A percentile compares a stretch with the other conserved stretches of the same genome.
phyloP scores from a whole-genome alignment of 2,797 vertebrate species.

The Dallia pectoralis region DNA sequence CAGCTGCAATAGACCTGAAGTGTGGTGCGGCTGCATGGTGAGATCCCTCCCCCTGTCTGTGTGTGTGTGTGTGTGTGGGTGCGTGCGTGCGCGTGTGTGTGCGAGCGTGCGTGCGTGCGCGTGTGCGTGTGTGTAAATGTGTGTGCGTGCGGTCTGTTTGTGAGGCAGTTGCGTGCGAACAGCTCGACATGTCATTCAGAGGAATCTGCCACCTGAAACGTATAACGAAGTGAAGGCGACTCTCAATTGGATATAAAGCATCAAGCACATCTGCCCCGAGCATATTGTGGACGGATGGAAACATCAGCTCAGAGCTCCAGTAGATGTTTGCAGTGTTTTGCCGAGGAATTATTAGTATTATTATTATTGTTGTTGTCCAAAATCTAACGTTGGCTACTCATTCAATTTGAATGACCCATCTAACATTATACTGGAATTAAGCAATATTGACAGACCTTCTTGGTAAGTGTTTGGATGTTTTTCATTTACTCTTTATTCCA shows the following conservation, averaged over 20 bases:
- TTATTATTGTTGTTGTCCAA: constrained; percentile 39
- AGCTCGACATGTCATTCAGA: constrained; percentile 82
- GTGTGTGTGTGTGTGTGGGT: constrained; percentile 27
- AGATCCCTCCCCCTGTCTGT: constrained; percentile 62
- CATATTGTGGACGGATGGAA: constrained; percentile 70
- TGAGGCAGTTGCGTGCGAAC: constrained; percentile 84
- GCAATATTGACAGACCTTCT: constrained; percentile 46
- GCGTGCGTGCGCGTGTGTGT: constrained; percentile 27
- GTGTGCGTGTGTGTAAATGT: constrained; percentile 8
- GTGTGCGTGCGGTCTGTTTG: constrained; percentile 57
- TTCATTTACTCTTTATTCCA: not conserved
- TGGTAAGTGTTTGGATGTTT: constrained; percentile 56
- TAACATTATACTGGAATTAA: constrained; percentile 69
- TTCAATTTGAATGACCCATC: constrained; percentile 58
- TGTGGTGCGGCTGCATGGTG: constrained; percentile 53
- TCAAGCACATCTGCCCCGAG: constrained; percentile 76
- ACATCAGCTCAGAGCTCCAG: constrained; percentile 65
- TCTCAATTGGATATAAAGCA: constrained; percentile 82
- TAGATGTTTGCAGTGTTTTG: constrained; percentile 51
- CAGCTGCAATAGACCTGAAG: constrained; percentile 23
- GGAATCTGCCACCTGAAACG: constrained; percentile 85
- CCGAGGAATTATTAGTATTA: constrained; percentile 65
- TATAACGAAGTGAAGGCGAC: constrained; percentile 80
- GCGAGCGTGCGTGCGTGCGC: not conserved
- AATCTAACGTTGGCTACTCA: constrained; percentile 4